phyloP scores from a whole-genome alignment of 2,888 invertebrate species.

The Macaria notata region DNA sequence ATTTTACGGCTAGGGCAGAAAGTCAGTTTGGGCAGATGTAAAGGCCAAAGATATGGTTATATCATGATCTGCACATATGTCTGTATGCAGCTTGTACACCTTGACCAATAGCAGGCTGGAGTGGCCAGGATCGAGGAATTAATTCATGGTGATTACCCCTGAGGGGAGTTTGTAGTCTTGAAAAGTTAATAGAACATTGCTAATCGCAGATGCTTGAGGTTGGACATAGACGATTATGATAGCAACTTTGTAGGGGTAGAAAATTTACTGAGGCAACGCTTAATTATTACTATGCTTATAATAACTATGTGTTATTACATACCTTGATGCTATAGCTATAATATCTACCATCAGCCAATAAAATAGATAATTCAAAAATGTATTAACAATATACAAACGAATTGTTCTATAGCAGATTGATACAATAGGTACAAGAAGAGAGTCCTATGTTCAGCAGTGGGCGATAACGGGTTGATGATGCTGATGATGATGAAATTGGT shows the following conservation, averaged over 20 bases:
- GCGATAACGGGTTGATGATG: too few species aligned
- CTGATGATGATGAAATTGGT: too few species aligned
- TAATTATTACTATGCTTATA: too few species aligned
- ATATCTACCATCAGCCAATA: too few species aligned
- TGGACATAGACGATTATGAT: neutral
- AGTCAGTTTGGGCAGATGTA: slow-evolving; percentile 61
- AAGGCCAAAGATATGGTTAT: slow-evolving; percentile 59
- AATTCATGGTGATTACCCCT: slow-evolving; percentile 48
- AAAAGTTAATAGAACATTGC: slow-evolving; percentile 34
- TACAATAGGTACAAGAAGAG: too few species aligned
- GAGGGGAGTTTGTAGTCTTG: slow-evolving; percentile 36
- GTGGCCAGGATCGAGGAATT: slow-evolving; percentile 42
- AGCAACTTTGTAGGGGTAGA: neutral
- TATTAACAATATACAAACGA: too few species aligned
- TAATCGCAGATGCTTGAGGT: slow-evolving; percentile 22
- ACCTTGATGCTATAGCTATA: too few species aligned
- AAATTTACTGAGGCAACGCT: too few species aligned
- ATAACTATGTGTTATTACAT: too few species aligned
- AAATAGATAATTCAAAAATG: too few species aligned
- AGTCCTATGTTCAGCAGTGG: too few species aligned
- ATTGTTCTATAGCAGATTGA: too few species aligned
- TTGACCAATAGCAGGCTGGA: slow-evolving; percentile 59
- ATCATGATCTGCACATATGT: slow-evolving; percentile 73
- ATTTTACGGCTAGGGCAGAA: slow-evolving; percentile 31
- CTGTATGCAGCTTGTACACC: slow-evolving; percentile 66